Conservation (phyloP, 2,888 invertebrate species). For the Imbricaverruca yamaguchii region DNA sequence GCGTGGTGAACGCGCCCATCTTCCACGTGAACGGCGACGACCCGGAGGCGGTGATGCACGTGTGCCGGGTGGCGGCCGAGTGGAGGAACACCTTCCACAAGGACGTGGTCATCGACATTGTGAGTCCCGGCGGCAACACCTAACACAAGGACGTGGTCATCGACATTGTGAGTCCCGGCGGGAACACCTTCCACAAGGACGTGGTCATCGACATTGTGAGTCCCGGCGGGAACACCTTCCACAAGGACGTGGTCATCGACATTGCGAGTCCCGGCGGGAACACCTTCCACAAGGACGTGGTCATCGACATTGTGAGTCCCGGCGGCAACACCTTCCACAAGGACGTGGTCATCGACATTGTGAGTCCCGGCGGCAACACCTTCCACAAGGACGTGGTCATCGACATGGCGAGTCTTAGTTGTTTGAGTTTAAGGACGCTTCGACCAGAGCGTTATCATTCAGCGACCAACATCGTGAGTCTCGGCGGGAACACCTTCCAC, state of each 20-base stretch:
- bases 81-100: constrained; percentile 92
- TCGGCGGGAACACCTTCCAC: too few relatives aligned
- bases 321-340: too few relatives aligned
- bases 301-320: too few relatives aligned
- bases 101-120: constrained; percentile 57
- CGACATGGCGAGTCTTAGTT: too few relatives aligned
- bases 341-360: too few relatives aligned
- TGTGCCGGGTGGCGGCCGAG: constrained; percentile 83
- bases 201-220: too few relatives aligned
- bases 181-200: too few relatives aligned
- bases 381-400: too few relatives aligned
- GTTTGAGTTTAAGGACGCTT: too few relatives aligned
- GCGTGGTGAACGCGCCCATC: constrained; percentile 86
- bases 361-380: too few relatives aligned
- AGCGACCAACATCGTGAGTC: not conserved
- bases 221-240: constrained; percentile 59
- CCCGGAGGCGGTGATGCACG: constrained; percentile 84
- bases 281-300: constrained; percentile 82
- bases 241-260: constrained; percentile 87
- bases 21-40: constrained; percentile 93
- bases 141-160: too few relatives aligned
- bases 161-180: not conserved
- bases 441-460: too few relatives aligned
- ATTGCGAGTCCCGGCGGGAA: constrained; percentile 87
- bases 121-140: not conserved